Percentiles rank a stretch among this genome's conserved stretches.
Conservation (phyloP, 2,888 invertebrate genomes). For the Formica aserva region DNA sequence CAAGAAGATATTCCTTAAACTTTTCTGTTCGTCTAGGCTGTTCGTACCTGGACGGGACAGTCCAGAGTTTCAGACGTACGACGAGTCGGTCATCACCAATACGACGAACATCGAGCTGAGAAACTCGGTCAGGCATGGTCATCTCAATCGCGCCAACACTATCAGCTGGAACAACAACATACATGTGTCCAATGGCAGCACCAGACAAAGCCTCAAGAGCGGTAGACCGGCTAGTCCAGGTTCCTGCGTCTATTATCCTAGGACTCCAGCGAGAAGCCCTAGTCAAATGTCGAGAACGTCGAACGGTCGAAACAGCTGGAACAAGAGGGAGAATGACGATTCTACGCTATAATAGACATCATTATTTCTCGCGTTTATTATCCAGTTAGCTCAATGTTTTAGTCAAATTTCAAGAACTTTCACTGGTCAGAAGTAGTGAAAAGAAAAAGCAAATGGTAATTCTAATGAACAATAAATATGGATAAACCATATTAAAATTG, state of each 20-base stretch:
- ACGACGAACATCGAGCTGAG: slow-evolving; percentile 89
- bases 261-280: slow-evolving; percentile 80
- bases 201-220: slow-evolving; percentile 76
- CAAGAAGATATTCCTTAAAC: slow-evolving; percentile 93
- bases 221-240: slow-evolving; percentile 85
- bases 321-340: slow-evolving; percentile 68
- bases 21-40: slow-evolving; percentile 90
- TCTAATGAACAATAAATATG: background rate
- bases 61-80: slow-evolving; percentile 91
- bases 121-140: slow-evolving; percentile 88
- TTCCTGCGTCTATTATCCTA: slow-evolving; percentile 87
- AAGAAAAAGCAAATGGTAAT: background rate
- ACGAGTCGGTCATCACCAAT: slow-evolving; percentile 93
- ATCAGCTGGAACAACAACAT: slow-evolving; percentile 83
- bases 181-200: slow-evolving; percentile 76
- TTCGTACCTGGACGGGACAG: slow-evolving; percentile 88
- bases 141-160: slow-evolving; percentile 87
- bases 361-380: background rate
- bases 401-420: background rate
- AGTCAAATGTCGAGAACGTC: slow-evolving; percentile 77
- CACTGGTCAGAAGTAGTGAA: background rate
- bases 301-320: slow-evolving; percentile 78
- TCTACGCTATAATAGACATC: slow-evolving; percentile 68
- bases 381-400: background rate
- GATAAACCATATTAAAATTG: background rate